Evolutionary conservation across 2,113 vertebrate species (phyloP).

Genomic region (Emberiza fucata): DNA sequence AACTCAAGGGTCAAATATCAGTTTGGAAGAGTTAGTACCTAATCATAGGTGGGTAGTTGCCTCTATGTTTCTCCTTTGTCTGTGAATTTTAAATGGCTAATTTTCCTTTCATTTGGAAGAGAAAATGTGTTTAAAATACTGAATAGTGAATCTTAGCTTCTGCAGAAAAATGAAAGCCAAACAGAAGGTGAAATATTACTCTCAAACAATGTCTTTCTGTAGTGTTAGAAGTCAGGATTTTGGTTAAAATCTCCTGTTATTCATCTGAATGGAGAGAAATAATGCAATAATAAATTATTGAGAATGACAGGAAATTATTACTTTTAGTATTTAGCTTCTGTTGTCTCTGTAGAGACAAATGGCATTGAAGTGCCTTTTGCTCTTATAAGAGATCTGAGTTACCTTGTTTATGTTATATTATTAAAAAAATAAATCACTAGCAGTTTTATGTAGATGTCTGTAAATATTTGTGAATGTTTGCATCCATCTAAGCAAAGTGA

Average conservation of each 20-base stretch:
- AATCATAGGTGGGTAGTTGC: not conserved
- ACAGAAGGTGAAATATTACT: not conserved
- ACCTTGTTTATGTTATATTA: not conserved
- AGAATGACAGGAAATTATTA: not conserved
- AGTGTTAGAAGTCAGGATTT: not conserved
- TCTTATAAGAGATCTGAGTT: not conserved
- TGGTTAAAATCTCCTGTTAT: not conserved
- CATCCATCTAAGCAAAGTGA: not conserved
- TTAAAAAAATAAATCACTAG: conserved; percentile 1
- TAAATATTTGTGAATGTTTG: not conserved
- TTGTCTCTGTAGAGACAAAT: not conserved
- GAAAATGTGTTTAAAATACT: not conserved
- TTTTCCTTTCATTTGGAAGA: not conserved
- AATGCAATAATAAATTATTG: not conserved
- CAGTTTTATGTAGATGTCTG: not conserved
- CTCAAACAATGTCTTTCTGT: not conserved
- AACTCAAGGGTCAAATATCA: not conserved
- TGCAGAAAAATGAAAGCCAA: not conserved
- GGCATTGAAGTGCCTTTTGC: not conserved
- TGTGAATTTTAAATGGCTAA: not conserved
- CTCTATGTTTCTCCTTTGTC: not conserved
- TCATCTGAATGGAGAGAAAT: not conserved
- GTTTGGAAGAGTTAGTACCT: not conserved
- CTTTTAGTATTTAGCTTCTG: not conserved
- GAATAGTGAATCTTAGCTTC: not conserved